Conservation (phyloP, 2,797 vertebrate genomes). For the Lindbergichthys nudifrons region DNA sequence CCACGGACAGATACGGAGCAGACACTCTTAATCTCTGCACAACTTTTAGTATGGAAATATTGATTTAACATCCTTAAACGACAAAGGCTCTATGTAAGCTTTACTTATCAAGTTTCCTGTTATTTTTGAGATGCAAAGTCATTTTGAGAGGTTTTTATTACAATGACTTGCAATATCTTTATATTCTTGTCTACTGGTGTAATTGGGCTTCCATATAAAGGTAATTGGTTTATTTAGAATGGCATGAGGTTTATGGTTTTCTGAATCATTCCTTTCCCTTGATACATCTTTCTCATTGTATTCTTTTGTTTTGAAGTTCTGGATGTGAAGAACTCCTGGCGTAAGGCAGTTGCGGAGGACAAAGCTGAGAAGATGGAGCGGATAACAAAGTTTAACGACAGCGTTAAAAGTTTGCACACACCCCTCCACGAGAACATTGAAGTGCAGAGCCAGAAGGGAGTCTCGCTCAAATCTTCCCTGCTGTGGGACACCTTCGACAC, state of each 20-base stretch:
- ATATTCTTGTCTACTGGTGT: too few species aligned
- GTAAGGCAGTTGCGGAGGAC: constrained; percentile 80
- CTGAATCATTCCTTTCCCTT: too few species aligned
- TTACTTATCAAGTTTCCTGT: too few species aligned
- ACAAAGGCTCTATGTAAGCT: too few species aligned
- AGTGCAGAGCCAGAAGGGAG: constrained; percentile 48
- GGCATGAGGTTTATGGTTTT: too few species aligned
- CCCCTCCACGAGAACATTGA: constrained; percentile 9
- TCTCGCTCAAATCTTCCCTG: constrained; percentile 46
- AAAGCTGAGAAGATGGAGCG: constrained; percentile 56
- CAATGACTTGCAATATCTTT: too few species aligned
- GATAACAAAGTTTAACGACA: constrained; percentile 17
- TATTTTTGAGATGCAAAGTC: too few species aligned
- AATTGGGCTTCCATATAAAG: too few species aligned
- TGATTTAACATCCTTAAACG: too few species aligned
- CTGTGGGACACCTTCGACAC: constrained; percentile 70
- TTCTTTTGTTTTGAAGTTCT: constrained; percentile 41
- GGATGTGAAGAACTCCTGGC: constrained; percentile 85
- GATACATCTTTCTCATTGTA: too few species aligned
- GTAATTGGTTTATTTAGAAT: too few species aligned
- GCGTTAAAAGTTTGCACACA: constrained; percentile 1
- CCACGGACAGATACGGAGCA: constrained; percentile 99
- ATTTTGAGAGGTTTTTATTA: too few species aligned
- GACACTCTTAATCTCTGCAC: constrained; percentile 73
- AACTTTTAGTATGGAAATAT: neutral